Conservation (phyloP, 2,888 invertebrate genomes). For the Elgonia sp. region DNA sequence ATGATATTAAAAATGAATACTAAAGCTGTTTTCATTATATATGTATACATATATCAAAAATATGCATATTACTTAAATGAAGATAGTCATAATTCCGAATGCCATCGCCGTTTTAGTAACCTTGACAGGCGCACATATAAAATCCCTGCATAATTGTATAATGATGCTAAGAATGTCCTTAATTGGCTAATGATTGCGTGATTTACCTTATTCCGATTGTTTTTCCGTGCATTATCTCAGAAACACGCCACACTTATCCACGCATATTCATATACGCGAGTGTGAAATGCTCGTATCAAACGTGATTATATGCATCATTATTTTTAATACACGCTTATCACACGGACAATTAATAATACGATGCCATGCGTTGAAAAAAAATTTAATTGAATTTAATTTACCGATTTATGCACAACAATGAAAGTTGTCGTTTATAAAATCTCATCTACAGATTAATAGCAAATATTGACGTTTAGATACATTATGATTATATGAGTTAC, state of each 20-base stretch:
- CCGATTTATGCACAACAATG: constrained; percentile 31
- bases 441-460: not conserved
- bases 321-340: constrained; percentile 48
- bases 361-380: constrained; percentile 11
- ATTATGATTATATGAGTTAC: too few species aligned
- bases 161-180: constrained; percentile 58
- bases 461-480: not conserved
- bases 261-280: constrained; percentile 19
- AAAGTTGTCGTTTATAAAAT: not conserved
- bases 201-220: constrained; percentile 65
- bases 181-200: constrained; percentile 61
- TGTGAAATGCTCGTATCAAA: constrained; percentile 17
- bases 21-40: too few species aligned
- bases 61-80: constrained; percentile 14
- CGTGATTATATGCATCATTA: constrained; percentile 56
- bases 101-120: constrained; percentile 40
- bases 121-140: constrained; percentile 30
- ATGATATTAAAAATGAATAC: too few species aligned
- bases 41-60: constrained; percentile 33
- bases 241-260: constrained; percentile 40
- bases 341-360: constrained; percentile 39
- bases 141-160: constrained; percentile 58
- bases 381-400: constrained; percentile 52
- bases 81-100: constrained; percentile 26
- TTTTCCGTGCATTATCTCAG: constrained; percentile 43